These are phyloP conservation scores for Leucozona laternaria DNA, from an alignment of 2,888 invertebrate genomes.

Conservation along the genomic window DNA sequence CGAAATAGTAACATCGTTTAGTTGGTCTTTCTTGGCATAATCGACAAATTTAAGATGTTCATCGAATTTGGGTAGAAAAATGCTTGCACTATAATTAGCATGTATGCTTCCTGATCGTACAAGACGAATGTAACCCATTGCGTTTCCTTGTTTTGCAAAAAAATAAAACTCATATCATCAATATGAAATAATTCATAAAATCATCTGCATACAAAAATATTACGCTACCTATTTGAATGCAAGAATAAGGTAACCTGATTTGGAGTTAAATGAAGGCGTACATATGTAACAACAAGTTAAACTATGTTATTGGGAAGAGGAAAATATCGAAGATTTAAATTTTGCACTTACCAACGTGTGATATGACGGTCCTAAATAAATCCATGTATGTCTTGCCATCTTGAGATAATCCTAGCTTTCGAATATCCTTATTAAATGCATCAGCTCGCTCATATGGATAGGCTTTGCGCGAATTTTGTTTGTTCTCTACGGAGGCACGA, in stretches of 20 bases:
- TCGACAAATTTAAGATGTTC: slow-evolving; percentile 87
- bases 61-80: slow-evolving; percentile 93
- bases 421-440: slow-evolving; percentile 95
- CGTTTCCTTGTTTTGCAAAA: slow-evolving; percentile 86
- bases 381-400: slow-evolving; percentile 96
- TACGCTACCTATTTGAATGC: no score
- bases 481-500: slow-evolving; percentile 90
- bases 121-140: slow-evolving; percentile 97
- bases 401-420: slow-evolving; percentile 92
- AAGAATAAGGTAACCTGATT: no score
- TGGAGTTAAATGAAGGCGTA: no score
- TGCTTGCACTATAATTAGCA: slow-evolving; percentile 95
- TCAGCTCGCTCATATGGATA: slow-evolving; percentile 93
- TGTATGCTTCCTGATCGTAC: slow-evolving; percentile 97
- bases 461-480: slow-evolving; percentile 78
- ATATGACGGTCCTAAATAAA: slow-evolving; percentile 95
- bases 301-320: no score
- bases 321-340: no score
- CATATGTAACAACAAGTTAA: no score
- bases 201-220: no score
- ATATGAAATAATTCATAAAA: neutral
- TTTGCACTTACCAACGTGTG: slow-evolving; percentile 90
- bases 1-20: slow-evolving; percentile 86
- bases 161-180: slow-evolving; percentile 79
- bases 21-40: slow-evolving; percentile 86